Base-by-base conservation (phyloP, 2,113 vertebrate genomes). In the Hypomesus transpacificus region DNA sequence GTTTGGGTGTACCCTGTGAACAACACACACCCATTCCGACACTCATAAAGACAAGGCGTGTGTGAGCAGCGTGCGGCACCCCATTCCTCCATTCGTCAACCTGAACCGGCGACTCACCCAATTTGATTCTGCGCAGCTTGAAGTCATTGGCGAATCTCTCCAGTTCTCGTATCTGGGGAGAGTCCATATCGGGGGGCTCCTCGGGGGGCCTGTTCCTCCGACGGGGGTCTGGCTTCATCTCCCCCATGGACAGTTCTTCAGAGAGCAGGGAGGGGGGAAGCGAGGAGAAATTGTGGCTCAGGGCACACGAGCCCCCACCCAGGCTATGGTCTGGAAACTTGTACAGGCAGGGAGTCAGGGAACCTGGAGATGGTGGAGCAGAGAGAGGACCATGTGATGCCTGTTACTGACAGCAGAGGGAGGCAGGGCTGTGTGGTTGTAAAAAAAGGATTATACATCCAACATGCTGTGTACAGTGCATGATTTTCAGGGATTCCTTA, bases 321-420 rank as follows among this genome's bases (percentile, higher is more conserved):
- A 97, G 83, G 2, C 94, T 87, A 0, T 97, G 96, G 73, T 98
- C 96, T 0, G 96, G 95, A 87, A 98, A 97, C 80, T 96, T 98
- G 76, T 98, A 98, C 71, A 99, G 90, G 81, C 96, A 98, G 1
- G 96, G 94, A 4, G 94, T 90, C 68, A 99, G 90, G n/a, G 94
- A 92, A 57, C 95, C 97, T 96, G 84, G 31, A 58, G 74, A 80
- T 11, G 73, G 4, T 50, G 11, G 14, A 17, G 28, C 3, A 68
- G 6, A 59, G 24, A 54, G 26, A 69, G 14, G 20, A 57, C 31
- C 8, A 53, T 4, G 28, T 63, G 28, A n/a, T 18, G 17, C 26
- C 16, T 31, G 8, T 3, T 34, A 11, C 7, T n/a, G 28, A 16
- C 24, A 34, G 22, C 17, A 18, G 61, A 63, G 61, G 61, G 34